Conservation (phyloP, 2,888 invertebrate species). For the Mechanitis mazaeus region DNA sequence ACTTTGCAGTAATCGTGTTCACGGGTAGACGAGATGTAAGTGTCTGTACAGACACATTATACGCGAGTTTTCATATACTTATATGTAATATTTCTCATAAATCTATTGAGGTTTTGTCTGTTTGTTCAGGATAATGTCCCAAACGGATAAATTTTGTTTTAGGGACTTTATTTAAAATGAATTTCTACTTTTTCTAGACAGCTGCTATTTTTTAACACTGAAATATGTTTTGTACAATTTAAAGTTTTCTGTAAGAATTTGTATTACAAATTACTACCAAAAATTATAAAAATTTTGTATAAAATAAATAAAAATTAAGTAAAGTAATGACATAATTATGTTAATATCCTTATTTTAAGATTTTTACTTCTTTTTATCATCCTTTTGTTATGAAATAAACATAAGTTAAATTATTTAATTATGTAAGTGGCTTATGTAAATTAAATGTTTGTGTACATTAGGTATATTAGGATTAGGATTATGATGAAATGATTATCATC, state of each 20-base stretch:
- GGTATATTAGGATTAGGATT: not conserved
- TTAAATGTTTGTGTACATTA: not conserved
- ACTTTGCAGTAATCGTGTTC: no score
- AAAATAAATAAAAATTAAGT: not conserved
- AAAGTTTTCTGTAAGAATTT: no score
- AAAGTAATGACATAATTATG: not conserved
- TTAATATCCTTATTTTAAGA: not conserved
- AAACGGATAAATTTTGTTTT: not conserved
- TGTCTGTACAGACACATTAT: no score
- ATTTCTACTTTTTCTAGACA: no score
- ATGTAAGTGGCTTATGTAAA: not conserved
- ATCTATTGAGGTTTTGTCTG: not conserved
- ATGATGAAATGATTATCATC: not conserved
- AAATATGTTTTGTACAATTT: no score
- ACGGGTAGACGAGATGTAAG: no score
- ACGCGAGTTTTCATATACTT: no score
- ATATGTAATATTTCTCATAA: no score
- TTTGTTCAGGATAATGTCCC: not conserved
- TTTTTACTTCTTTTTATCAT: not conserved
- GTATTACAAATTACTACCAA: not conserved
- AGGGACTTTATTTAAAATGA: no score
- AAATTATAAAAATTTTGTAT: not conserved
- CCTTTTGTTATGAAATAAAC: not conserved
- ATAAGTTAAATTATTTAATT: constrained; percentile 1
- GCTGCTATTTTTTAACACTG: no score